These are phyloP conservation scores for Mormyrops boulengeri DNA, from an alignment of 2,797 vertebrate genomes.

Conservation along the genomic window DNA sequence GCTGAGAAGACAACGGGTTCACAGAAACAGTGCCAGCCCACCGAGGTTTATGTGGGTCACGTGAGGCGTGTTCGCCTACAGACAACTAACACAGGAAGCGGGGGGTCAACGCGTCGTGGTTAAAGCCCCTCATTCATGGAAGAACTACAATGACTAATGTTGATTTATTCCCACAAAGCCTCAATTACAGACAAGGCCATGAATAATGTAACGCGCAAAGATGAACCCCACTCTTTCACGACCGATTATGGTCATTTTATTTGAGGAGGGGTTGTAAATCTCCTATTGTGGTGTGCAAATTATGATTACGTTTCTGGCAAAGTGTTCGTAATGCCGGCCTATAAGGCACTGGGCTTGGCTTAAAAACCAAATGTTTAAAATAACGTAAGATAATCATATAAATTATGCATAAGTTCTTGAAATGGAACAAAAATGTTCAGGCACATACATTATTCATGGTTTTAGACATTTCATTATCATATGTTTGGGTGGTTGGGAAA, in stretches of 20 bases:
- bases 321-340: conserved; percentile 48
- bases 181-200: conserved; percentile 26
- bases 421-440: conserved; percentile 44
- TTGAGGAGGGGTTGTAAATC: conserved; percentile 26
- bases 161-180: conserved; percentile 24
- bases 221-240: conserved; percentile 23
- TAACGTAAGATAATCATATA: conserved; percentile 43
- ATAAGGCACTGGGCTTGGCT: conserved; percentile 34
- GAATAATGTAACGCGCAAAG: conserved; percentile 27
- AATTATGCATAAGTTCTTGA: conserved; percentile 50
- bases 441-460: conserved; percentile 46
- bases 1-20: background rate
- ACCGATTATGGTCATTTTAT: conserved; percentile 24
- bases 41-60: background rate
- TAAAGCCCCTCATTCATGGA: conserved; percentile 10
- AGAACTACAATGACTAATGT: conserved; percentile 17
- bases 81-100: background rate
- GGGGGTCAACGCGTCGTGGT: background rate
- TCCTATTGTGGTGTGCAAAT: conserved; percentile 30
- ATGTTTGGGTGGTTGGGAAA: conserved; percentile 54
- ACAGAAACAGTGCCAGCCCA: background rate
- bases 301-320: conserved; percentile 55
- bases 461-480: conserved; percentile 39
- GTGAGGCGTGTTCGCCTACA: background rate
- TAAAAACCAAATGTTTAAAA: conserved; percentile 47